Evolutionary conservation across 2,113 vertebrate genomes (phyloP).

Genomic region (Hippopotamus amphibius): DNA sequence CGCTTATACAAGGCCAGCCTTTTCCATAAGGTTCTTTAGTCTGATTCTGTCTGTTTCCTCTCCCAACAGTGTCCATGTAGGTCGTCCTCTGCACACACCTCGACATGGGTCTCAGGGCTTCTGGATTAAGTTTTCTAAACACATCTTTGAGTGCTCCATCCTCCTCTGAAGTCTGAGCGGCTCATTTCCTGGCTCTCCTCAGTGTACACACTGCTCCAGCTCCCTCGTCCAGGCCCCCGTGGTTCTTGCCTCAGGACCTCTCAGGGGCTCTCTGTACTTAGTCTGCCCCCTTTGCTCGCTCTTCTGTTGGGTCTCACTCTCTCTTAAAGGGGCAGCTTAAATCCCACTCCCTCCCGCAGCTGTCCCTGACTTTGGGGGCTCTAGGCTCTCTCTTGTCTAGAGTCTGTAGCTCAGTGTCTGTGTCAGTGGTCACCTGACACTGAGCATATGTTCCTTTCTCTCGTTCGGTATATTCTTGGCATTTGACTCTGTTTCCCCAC

Average conservation of each 20-base stretch:
- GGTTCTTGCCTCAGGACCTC: not conserved
- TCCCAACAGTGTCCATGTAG: not conserved
- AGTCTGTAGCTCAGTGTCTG: not conserved
- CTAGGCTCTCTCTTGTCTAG: not conserved
- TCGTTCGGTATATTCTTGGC: not conserved
- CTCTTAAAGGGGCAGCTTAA: not conserved
- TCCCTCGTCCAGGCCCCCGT: rapidly evolving
- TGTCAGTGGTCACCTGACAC: not conserved
- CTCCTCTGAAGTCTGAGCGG: not conserved
- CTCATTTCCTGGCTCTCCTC: not conserved
- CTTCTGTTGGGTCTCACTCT: not conserved
- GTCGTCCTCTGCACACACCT: not conserved
- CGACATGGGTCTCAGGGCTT: not conserved
- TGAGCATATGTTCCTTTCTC: not conserved
- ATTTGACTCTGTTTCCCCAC: not conserved
- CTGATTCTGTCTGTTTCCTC: not conserved
- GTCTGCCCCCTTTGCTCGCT: not conserved
- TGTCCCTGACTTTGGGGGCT: not conserved
- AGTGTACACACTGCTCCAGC: not conserved
- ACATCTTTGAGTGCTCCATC: not conserved
- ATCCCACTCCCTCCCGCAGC: not conserved
- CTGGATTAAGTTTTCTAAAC: not conserved
- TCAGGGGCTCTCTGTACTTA: too few relatives aligned
- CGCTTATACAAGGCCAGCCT: not conserved
- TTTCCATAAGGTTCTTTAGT: not conserved